A percentile compares a stretch with the other conserved stretches of the same genome.
phyloP scores from a whole-genome alignment of 2,113 vertebrate genomes.

The Cercocebus atys region DNA sequence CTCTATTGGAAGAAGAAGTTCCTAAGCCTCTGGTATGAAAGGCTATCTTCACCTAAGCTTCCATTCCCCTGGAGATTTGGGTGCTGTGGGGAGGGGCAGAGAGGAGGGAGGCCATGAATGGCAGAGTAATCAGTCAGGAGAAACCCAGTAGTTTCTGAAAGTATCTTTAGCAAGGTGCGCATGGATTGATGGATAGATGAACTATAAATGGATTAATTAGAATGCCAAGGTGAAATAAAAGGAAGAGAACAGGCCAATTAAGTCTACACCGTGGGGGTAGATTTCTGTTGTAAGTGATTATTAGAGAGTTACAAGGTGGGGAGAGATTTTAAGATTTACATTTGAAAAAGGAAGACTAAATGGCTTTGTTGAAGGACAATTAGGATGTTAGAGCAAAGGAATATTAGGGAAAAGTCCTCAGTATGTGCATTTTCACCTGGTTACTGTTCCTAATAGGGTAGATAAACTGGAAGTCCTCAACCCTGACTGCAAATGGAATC shows the following conservation, averaged over 20 bases:
- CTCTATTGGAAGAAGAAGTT: not conserved
- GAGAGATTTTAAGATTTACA: conserved; percentile 21
- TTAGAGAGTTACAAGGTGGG: conserved; percentile 17
- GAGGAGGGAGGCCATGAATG: not conserved
- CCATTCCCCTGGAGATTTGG: not conserved
- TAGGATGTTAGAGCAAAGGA: not conserved
- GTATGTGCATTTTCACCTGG: not conserved
- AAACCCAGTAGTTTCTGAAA: conserved; percentile 36
- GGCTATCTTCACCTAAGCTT: not conserved
- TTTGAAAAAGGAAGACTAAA: conserved; percentile 10
- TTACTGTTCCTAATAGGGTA: not conserved
- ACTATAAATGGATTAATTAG: conserved; percentile 39
- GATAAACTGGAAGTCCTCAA: not conserved
- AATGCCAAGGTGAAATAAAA: conserved; percentile 18
- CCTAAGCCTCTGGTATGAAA: not conserved
- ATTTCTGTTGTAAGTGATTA: conserved; percentile 24
- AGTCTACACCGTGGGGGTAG: not conserved
- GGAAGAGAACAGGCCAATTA: conserved; percentile 9
- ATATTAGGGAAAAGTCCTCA: not conserved
- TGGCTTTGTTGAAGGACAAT: not conserved
- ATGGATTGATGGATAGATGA: conserved; percentile 14
- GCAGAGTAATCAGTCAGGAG: not conserved
- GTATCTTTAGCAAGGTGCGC: conserved; percentile 30
- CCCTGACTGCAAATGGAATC: not conserved
- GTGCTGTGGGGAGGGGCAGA: not conserved